Base-by-base conservation (phyloP, 2,888 invertebrate species). In the Sinodicranocentrus sp. region DNA sequence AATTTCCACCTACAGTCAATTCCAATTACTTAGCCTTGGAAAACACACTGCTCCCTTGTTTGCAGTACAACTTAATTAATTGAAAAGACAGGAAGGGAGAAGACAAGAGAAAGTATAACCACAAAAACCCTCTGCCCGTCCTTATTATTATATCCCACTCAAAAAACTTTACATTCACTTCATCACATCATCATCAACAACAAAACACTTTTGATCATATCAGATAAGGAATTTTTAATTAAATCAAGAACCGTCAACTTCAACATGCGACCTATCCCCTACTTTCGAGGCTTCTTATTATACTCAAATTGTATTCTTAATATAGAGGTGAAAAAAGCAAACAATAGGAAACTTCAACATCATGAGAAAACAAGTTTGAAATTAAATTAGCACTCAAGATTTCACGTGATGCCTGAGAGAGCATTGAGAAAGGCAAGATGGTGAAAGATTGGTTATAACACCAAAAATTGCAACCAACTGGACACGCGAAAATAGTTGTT, bases 161-260 rank as follows among this genome's bases (percentile, higher is more conserved):
- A 15, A 10, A 19, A 28, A 59, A 59, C 21, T 28, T 21, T 39
- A 10, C 33, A 23, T 17, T 33, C 17, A n/a, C 17, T n/a, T 39
- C 63, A 63, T 63, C 39, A 39, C 8, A 1, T 25, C 25, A 10
- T 1, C 25, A 57, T 57, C 57, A 25, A 1, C 57, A 25, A 2
- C 57, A 23, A 3, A 57, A 57, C 23, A 19, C 19, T 43, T 65
- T 19, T 3, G 19, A 65, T 10, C 63, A 28, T 21, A 73, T 59
- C 73, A 73, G 19, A 33, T 13, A 54, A 44, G 28, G 59, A 75
- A 75, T 63, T 75, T 75, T 75, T 75, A 75, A 75, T 75, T 75
- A 75, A 75, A 75, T 75, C 75, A 48, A 25, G 61, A 73, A 44
- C 39, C 48, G 23, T n/a, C n/a, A n/a, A n/a, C 17, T 63, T 5